Conservation (phyloP, 2,888 invertebrate species). For the Drosophila yooni region DNA sequence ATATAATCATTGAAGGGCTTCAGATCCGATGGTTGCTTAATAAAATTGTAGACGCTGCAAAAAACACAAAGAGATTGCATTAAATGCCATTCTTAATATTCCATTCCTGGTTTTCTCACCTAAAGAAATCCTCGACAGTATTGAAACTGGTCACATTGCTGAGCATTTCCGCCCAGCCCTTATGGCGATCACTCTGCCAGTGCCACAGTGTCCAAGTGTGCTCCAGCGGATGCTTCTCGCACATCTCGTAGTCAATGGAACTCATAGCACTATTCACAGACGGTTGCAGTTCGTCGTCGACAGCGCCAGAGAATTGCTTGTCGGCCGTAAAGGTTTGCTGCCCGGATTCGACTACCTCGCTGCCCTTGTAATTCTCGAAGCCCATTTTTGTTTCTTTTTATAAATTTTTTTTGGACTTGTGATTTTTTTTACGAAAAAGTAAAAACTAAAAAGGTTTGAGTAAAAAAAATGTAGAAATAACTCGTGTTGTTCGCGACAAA, state of each 20-base stretch:
- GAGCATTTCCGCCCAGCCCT: conserved; percentile 95
- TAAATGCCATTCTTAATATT: background rate
- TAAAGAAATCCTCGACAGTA: conserved; percentile 99
- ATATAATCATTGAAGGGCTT: conserved; percentile 92
- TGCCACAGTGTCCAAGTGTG: conserved; percentile 99
- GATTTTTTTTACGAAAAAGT: conserved; percentile 21
- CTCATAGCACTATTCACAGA: conserved; percentile 54
- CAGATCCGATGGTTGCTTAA: conserved; percentile 92
- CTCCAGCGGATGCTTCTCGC: conserved; percentile 95
- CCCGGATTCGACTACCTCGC: conserved; percentile 26
- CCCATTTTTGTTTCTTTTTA: conserved; percentile 54
- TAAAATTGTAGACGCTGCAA: conserved; percentile 92
- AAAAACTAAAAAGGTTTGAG: conserved; percentile 22
- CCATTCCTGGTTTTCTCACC: conserved; percentile 25
- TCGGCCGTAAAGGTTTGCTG: background rate
- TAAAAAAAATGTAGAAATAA: conserved; percentile 35
- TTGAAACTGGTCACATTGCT: conserved; percentile 96
- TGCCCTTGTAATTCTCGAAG: conserved; percentile 52
- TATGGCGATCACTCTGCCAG: conserved; percentile 93
- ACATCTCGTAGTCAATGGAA: conserved; percentile 86
- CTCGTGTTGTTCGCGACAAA: conserved; percentile 42
- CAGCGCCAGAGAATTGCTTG: conserved; percentile 9
- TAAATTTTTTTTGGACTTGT: background rate
- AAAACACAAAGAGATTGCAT: conserved; percentile 86
- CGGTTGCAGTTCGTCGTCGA: conserved; percentile 42